phyloP scores from a whole-genome alignment of 64 coral and sea anemone species.

The Dendronephthya gigantea region DNA sequence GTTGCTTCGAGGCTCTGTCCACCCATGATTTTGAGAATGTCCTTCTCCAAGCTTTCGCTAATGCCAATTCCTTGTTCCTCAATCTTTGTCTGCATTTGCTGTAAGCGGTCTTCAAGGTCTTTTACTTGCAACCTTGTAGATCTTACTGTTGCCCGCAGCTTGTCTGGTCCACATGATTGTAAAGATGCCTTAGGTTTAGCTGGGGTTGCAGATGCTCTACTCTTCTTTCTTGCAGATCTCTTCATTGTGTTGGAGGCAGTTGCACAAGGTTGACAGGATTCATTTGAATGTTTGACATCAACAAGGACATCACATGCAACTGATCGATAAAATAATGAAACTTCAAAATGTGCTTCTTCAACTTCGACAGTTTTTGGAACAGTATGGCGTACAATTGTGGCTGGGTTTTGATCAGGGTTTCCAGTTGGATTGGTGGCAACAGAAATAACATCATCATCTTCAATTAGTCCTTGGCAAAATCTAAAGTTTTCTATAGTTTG shows the following conservation, averaged over 20 bases:
- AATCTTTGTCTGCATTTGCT: background rate
- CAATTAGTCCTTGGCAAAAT: background rate
- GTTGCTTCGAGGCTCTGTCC: no score
- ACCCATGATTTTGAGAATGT: background rate
- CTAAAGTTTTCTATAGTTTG: background rate
- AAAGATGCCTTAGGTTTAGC: background rate
- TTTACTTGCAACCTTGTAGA: background rate
- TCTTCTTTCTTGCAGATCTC: background rate
- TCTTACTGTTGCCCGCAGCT: background rate
- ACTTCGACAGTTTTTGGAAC: background rate
- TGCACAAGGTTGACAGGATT: background rate
- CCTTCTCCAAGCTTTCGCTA: background rate
- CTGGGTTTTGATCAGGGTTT: background rate
- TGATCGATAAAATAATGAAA: background rate
- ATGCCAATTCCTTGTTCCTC: conserved; percentile 5
- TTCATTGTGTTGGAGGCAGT: background rate
- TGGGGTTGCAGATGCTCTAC: background rate
- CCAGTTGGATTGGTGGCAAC: background rate
- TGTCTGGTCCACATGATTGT: background rate
- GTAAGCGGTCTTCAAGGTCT: background rate
- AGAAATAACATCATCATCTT: background rate
- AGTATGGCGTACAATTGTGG: background rate
- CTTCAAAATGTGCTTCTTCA: background rate
- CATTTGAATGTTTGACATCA: background rate
- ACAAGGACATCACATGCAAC: background rate